Evolutionary conservation across 92 coral and sea anemone genomes (phyloP), one percentile per base, ranked within the genome.

Genomic region (Bergia sp.): DNA sequence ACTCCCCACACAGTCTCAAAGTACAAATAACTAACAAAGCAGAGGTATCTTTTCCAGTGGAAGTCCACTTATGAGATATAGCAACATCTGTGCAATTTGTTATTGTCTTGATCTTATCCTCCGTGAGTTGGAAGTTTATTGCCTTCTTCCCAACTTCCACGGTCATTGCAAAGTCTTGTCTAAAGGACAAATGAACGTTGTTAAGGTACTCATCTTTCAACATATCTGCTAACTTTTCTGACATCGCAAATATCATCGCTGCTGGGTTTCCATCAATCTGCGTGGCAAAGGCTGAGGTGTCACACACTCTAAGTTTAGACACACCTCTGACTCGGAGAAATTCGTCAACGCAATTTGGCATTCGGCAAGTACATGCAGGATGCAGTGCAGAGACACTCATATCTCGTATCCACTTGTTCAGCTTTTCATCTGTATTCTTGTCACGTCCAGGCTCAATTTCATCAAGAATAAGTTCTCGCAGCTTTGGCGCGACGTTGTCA

Each of bases 241-340:
- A 44, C 92, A 90, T 90, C 37, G 92, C 92, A 64, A 83, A 77
- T 43, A 90, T 66, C 43, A 89, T 90, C 38, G 92, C 92, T 39
- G 77, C 85, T 20, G 92, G 92, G 61, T 90, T 90, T 6, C 92
- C 92, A 85, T 90, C 92, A 73, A 90, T 90, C 50, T 90, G 92
- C 29, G 92, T 90, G 49, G 92, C 92, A 37, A 90, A 90, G 8
- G 92, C 92, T 0, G 92, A 90, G 15, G 92, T 80, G 77, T 90
- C 92, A 75, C 92, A 90, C 38, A 90, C 74, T 58, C 92, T 82
- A 44, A 90, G 89, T 37, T 67, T 44, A 41, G 92, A 78, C 29
- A 90, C 92, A 4, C 76, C 58, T 73, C 78, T 90, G 64, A 90
- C 92, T 43, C 85, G 9, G 36, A 90, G 77, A 80, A 58, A 77